Percentiles rank a stretch among this genome's conserved stretches.
These are phyloP conservation scores for Urocolius indicus DNA, from an alignment of 2,113 vertebrate genomes.

Conservation along the genomic window DNA sequence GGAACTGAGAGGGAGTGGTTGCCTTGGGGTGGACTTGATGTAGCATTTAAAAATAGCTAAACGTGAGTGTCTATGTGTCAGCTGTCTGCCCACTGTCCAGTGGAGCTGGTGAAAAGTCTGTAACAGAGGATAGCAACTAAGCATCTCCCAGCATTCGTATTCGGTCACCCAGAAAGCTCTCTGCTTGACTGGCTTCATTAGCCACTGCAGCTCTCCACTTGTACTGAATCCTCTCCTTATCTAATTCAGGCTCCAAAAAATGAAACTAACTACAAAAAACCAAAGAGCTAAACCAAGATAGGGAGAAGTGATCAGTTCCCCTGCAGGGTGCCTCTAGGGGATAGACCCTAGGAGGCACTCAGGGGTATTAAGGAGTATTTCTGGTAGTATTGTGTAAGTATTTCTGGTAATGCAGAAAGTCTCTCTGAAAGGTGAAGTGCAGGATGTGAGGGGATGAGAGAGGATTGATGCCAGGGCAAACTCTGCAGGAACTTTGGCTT, in stretches of 20 bases:
- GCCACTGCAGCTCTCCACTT: not conserved
- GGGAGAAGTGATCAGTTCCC: not conserved
- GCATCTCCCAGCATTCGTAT: not conserved
- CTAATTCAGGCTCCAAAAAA: not conserved
- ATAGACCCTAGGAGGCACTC: not conserved
- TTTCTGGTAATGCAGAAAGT: not conserved
- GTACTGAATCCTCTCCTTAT: not conserved
- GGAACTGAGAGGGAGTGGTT: slow-evolving; percentile 4
- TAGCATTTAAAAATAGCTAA: slow-evolving; percentile 39
- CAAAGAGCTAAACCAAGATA: not conserved
- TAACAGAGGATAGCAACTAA: not conserved
- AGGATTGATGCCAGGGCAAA: not conserved
- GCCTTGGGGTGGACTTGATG: slow-evolving; percentile 12
- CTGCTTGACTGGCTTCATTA: not conserved
- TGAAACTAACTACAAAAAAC: not conserved
- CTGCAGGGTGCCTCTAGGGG: fast-evolving
- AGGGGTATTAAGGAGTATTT: not conserved
- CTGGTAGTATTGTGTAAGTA: too few relatives aligned
- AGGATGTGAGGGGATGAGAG: not conserved
- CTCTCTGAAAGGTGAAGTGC: not conserved
- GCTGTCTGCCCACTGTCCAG: not conserved
- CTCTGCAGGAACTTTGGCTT: not conserved
- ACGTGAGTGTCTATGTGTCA: not conserved
- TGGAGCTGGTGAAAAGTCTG: not conserved
- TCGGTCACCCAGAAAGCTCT: not conserved